Percentiles rank a stretch among this genome's conserved stretches.
phyloP scores from a whole-genome alignment of 2,113 vertebrate species.

The Agelaius phoeniceus region DNA sequence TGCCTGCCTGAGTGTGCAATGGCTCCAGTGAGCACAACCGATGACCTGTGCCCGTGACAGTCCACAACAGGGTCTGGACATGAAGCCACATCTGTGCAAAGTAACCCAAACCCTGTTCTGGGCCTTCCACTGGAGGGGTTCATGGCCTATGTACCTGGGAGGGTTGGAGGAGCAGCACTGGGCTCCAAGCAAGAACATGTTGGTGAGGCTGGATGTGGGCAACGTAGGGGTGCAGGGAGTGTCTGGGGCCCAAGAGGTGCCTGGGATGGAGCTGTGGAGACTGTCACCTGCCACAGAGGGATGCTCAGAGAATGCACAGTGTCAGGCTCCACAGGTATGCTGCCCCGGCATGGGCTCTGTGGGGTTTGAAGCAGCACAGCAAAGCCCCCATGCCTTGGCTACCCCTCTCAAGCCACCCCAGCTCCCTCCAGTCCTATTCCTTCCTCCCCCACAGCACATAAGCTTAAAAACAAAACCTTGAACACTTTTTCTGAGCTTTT shows the following conservation, averaged over 20 bases:
- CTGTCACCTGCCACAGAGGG: background rate
- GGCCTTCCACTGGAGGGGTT: background rate
- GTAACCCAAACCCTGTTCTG: background rate
- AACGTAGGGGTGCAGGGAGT: background rate
- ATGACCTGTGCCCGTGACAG: background rate
- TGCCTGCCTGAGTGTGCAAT: background rate
- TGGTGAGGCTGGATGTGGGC: background rate
- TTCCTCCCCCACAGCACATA: background rate
- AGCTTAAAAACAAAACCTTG: background rate
- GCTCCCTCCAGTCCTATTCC: background rate
- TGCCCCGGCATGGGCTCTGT: background rate
- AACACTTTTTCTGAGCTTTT: background rate
- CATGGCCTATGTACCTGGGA: accelerated
- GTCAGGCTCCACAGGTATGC: too few relatives aligned
- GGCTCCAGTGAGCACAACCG: background rate
- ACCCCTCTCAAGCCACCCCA: background rate
- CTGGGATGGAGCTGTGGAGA: background rate
- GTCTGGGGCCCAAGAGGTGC: accelerated
- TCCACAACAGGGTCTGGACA: background rate
- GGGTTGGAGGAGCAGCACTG: background rate
- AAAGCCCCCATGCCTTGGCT: background rate
- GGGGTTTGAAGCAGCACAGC: background rate
- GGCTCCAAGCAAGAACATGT: background rate
- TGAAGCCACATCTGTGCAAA: background rate
- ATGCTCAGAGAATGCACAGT: accelerated